phyloP scores from a whole-genome alignment of 2,888 invertebrate species.

The Drosophila subquinaria region DNA sequence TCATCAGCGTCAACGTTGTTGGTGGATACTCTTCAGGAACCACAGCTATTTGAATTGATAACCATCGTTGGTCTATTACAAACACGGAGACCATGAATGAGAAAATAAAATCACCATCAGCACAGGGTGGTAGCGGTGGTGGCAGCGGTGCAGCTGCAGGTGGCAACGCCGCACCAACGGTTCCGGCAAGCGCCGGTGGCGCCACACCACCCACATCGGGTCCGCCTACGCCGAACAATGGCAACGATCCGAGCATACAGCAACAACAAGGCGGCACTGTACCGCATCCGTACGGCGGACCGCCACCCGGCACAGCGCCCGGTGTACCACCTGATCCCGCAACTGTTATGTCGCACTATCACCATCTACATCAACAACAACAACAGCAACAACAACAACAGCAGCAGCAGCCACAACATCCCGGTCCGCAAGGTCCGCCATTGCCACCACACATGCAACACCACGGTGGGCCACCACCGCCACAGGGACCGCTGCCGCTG shows the following conservation, averaged over 20 bases:
- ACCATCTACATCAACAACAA: constrained; percentile 81
- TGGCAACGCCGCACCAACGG: constrained; percentile 42
- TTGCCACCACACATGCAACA: constrained; percentile 77
- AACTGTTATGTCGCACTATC: constrained; percentile 83
- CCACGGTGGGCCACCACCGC: constrained; percentile 75
- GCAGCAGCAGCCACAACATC: constrained; percentile 80
- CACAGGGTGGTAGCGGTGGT: constrained; percentile 76
- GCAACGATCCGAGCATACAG: constrained; percentile 77
- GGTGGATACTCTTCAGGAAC: constrained; percentile 64
- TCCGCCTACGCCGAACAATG: constrained; percentile 80
- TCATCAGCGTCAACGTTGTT: constrained; percentile 77
- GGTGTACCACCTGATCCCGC: constrained; percentile 76
- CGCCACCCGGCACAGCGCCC: constrained; percentile 73
- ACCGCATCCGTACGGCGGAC: constrained; percentile 81
- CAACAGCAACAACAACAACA: constrained; percentile 82
- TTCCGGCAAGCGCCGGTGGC: constrained; percentile 51
- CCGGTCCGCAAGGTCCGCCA: constrained; percentile 64
- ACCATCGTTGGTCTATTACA: constrained; percentile 49
- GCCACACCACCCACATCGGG: constrained; percentile 78
- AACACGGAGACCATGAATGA: constrained; percentile 80
- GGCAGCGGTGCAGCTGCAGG: constrained; percentile 28
- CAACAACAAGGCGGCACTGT: constrained; percentile 58
- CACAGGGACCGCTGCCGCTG: constrained; percentile 77
- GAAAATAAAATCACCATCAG: constrained; percentile 85
- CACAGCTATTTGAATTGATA: constrained; percentile 70